phyloP scores from a whole-genome alignment of 2,888 invertebrate genomes.

The Nomada flava region DNA sequence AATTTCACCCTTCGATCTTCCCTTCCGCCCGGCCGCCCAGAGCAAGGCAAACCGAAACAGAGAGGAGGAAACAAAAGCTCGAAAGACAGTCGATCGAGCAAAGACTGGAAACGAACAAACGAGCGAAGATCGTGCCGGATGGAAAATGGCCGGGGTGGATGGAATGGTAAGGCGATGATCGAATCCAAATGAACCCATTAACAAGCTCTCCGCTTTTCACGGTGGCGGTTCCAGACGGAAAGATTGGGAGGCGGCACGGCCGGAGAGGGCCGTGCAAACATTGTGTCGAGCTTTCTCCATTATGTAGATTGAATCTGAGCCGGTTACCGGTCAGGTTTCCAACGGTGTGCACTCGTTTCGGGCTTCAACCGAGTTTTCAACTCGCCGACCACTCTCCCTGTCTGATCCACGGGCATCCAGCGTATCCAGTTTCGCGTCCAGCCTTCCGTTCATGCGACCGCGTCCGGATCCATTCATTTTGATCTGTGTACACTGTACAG shows the following conservation, averaged over 20 bases:
- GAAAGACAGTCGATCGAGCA: background rate
- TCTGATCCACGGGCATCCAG: constrained; percentile 21
- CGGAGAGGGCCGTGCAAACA: constrained; percentile 78
- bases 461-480: constrained; percentile 57
- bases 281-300: constrained; percentile 83
- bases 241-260: constrained; percentile 30
- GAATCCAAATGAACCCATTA: constrained; percentile 83
- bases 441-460: constrained; percentile 43
- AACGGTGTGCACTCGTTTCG: constrained; percentile 67
- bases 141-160: constrained; percentile 54
- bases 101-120: constrained; percentile 39
- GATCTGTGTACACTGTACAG: constrained; percentile 44
- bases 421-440: constrained; percentile 38
- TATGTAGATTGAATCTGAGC: constrained; percentile 83
- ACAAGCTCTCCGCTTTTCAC: constrained; percentile 79
- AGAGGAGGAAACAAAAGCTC: background rate
- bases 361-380: constrained; percentile 64
- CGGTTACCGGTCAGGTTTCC: constrained; percentile 74
- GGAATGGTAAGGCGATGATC: constrained; percentile 79
- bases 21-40: background rate
- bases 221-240: constrained; percentile 55
- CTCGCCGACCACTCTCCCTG: constrained; percentile 35
- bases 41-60: background rate
- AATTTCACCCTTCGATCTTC: constrained; percentile 18
- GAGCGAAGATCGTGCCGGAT: constrained; percentile 50